Base-by-base conservation (phyloP, 2,888 invertebrate genomes). In the Hypercompe scribonia region DNA sequence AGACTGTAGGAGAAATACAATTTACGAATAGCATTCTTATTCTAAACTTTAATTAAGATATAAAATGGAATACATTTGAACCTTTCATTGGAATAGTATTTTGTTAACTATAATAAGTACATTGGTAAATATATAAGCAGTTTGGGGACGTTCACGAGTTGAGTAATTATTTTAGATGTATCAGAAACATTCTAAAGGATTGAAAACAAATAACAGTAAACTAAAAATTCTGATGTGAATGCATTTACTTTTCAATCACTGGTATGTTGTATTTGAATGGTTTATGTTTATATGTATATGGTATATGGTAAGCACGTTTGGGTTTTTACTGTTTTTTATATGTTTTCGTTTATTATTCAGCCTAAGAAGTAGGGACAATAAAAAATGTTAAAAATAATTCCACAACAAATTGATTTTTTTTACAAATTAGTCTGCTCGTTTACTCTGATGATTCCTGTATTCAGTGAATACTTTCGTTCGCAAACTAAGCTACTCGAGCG, bases 201-300 rank as follows among this genome's bases (percentile, higher is more conserved):
- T 28, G 10, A 31, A 66, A 66, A 66, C 39, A 15, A n/a, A 65
- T 28, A 42, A 65, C 15, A 28, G 8, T 42, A 42, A 42, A 65
- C 39, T 42, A 39, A 42, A 65, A 66, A 46, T 28, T 28, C 42
- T 31, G 66, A 31, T 39, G 31, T 39, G 18, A 31, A 42, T 65
- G n/a, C 28, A 66, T 66, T 42, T 66, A 31, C 39, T 42, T 42
- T 66, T 15, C 42, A 42, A 66, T 42, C 64, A 36, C 13, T 42
- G 28, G 65, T 28, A 28, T 5, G 42, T 65, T 39, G 15, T 65
- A 28, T 65, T 39, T 39, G 28, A 42, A 65, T 31, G 28, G 39
- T 42, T 65, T 28, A 65, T 31, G 28, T 65, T 42, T 65, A 65
- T 46, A 46, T 18, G 18, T 46, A 42, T 18, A n/a, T 36, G 13